Percentiles rank a stretch among this genome's conserved stretches.
Conservation (phyloP, 1,140 invertebrate species). For the Calycopis cecrops region DNA sequence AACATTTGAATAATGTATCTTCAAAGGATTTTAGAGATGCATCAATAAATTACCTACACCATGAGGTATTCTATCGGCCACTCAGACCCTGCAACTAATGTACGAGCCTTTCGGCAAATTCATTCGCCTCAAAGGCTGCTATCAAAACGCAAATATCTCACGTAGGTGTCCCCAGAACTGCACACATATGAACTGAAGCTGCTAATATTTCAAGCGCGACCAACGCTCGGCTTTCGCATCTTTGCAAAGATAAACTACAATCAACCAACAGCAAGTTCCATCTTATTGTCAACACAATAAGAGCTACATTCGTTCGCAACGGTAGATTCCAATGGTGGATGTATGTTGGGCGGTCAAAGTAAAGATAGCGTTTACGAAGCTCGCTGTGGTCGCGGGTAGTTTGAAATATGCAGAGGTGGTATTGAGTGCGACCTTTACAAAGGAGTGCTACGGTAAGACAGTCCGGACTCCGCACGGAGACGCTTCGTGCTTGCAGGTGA, state of each 20-base stretch:
- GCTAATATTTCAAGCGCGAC: conserved; percentile 68
- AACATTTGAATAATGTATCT: too few relatives aligned
- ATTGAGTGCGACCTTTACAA: conserved; percentile 63
- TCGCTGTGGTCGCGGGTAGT: conserved; percentile 49
- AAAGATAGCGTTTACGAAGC: conserved; percentile 64
- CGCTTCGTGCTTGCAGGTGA: conserved; percentile 41
- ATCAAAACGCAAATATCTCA: conserved; percentile 65
- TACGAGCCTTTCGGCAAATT: conserved; percentile 40
- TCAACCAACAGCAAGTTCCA: neutral
- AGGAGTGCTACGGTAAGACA: conserved; percentile 57
- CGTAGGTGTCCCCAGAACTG: conserved; percentile 53
- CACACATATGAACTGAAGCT: conserved; percentile 56
- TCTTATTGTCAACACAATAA: conserved; percentile 22
- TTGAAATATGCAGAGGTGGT: conserved; percentile 68
- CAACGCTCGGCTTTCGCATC: conserved; percentile 45
- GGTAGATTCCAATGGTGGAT: conserved; percentile 15
- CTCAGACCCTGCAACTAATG: conserved; percentile 18
- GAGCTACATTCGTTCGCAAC: conserved; percentile 19
- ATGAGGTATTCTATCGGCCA: conserved; percentile 2
- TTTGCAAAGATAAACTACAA: conserved; percentile 34
- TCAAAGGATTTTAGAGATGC: neutral
- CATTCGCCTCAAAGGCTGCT: conserved; percentile 49
- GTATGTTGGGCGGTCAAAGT: conserved; percentile 45
- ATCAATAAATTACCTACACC: conserved; percentile 1
- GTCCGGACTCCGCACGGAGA: conserved; percentile 41